Conservation (phyloP, 2,888 invertebrate genomes). For the Hyles lineata region DNA sequence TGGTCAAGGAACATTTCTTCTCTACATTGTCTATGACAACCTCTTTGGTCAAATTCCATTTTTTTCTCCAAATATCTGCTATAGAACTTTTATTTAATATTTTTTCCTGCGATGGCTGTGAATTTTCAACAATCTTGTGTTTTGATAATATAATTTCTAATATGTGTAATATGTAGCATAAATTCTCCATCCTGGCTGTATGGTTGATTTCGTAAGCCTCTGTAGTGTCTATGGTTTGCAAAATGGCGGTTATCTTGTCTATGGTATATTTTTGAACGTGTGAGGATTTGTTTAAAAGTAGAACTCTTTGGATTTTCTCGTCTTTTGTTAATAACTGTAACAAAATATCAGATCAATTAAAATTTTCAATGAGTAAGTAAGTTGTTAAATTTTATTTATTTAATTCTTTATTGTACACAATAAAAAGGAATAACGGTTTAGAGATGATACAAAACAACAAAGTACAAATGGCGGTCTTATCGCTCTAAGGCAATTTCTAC, state of each 20-base stretch:
- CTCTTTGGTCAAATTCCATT: constrained; percentile 64
- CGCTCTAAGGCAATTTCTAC: too few relatives aligned
- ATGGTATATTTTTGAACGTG: constrained; percentile 68
- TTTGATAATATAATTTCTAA: constrained; percentile 61
- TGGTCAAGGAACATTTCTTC: constrained; percentile 50
- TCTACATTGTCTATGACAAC: not conserved
- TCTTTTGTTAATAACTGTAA: constrained; percentile 70
- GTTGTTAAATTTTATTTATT: too few relatives aligned
- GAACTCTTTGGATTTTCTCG: constrained; percentile 58
- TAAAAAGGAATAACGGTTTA: too few relatives aligned
- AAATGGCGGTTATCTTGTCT: constrained; percentile 59
- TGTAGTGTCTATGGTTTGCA: constrained; percentile 51
- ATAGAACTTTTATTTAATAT: constrained; percentile 61
- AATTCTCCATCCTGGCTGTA: constrained; percentile 58
- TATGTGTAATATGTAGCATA: constrained; percentile 66
- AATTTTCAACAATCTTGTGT: constrained; percentile 43
- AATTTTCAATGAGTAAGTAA: not conserved
- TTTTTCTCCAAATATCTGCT: constrained; percentile 70
- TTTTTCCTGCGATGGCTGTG: constrained; percentile 53
- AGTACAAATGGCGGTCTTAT: too few relatives aligned
- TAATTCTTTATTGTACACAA: too few relatives aligned
- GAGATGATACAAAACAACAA: too few relatives aligned
- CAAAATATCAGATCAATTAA: constrained; percentile 14
- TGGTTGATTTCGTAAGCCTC: constrained; percentile 57
- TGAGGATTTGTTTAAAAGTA: constrained; percentile 64